Base-by-base conservation (phyloP, 2,113 vertebrate species). In the Haplotaxodon microlepis region DNA sequence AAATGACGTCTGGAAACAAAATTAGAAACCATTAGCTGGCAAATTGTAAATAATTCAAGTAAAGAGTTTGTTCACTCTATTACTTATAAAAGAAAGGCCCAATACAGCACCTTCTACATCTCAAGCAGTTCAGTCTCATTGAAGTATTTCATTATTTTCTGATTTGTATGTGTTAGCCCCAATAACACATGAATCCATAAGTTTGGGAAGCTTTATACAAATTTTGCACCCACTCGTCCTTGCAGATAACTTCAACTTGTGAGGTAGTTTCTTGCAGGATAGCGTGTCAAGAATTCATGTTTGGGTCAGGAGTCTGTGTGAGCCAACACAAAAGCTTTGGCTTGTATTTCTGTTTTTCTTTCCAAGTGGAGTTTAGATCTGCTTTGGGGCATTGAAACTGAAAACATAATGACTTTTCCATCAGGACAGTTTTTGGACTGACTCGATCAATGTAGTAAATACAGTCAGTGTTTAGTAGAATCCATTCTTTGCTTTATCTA, bases 1-100 rank as follows among this genome's bases (percentile, higher is more conserved):
- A 7, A 98, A 98, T 24, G 96, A 95, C 0, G 91, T 93, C 97
- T 98, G 86, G 47, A 73, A 56, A 71, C 9, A 56, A 71, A 34
- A 56, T 3, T 19, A 7, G 2, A 57, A 6, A 47, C 54, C 34
- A 53, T 10, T n/a, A 50, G 1, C 17, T 31, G 24, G 16, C 71
- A 31, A 50, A 50, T 31, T 19, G 3, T 78, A 78, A 45, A 12
- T 29, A 47, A 50, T 78, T 42, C 2, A 50, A 76, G 2, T 29
- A 29, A 47, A 29, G 40, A 47, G 24, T 76, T 5, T 76, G 21
- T 45, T 73, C 69, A 76, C 24, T 27, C 69, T 47, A 76, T 63
- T 63, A 34, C 1, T 63, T 63, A 63, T 63, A 36, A 63, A 63
- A 63, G 59, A 63, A 11, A 36, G 31, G 61, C 19, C 61, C 2